Evolutionary conservation across 2,888 invertebrate species (phyloP), one percentile per base, ranked within the genome.

Genomic region (Lordiphosa andalusiaca): DNA sequence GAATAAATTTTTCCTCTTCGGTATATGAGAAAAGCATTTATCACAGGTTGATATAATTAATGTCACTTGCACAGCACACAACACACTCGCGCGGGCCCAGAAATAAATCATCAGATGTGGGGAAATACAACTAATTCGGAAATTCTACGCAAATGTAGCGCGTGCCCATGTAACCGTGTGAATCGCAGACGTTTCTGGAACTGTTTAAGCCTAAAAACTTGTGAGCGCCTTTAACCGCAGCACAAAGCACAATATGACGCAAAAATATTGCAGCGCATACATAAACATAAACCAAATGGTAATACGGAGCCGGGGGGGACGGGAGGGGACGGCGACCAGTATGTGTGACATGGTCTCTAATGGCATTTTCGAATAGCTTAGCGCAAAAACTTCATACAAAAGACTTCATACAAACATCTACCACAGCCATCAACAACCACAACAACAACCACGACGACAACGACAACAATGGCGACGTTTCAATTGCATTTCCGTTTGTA

Each of bases 401-500:
- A 70, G 30, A 68, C 65, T 64, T 53, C 52, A 44, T 50, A 47
- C 53, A 46, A 51, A 46, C 59, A 44, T 53, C 36, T 50, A 50
- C 56, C 67, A 50, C 35, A 55, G 51, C 58, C 69, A 80, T 75
- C 69, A 68, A 69, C 65, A 60, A 64, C 68, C 59, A 54, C 66
- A 58, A 49, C 53, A 68, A 67, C 62, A 56, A 51, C 52, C 41
- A 63, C 49, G 44, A 21, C 53, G 25, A 48, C 62, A 55, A 61
- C 69, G 65, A 67, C 71, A 69, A 70, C 80, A 78, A 80, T 82
- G 68, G 80, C 75, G 67, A 82, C 71, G 77, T 73, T 85, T 87
- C 77, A 85, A 86, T 87, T 87, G 86, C 84, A 87, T 86, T 88
- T 87, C 87, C 88, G 87, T 69, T 87, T 86, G 87, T 70, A 82